Evolutionary conservation across 2,113 vertebrate species (phyloP).

Genomic region (zebrafish (Danio rerio)): DNA sequence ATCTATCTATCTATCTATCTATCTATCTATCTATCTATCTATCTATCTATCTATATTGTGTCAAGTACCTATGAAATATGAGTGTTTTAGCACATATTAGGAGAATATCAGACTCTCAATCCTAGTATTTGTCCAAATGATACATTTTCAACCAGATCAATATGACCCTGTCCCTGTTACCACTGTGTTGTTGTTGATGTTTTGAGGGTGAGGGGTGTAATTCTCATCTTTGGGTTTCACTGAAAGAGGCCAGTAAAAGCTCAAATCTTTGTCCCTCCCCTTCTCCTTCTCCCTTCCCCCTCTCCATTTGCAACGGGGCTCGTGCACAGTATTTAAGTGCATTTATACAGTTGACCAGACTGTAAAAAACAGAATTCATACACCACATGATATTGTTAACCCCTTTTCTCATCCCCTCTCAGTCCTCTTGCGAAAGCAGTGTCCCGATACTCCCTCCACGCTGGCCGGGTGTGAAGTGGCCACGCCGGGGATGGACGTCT

Average conservation of each 20-base stretch:
- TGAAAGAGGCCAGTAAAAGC: conserved; percentile 47
- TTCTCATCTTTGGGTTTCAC: conserved; percentile 43
- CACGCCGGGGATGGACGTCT: conserved; percentile 47
- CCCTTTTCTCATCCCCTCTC: neutral
- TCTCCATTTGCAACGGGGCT: neutral
- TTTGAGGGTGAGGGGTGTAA: conserved; percentile 17
- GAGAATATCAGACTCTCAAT: too few species aligned
- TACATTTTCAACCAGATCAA: too few species aligned
- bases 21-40: too few species aligned
- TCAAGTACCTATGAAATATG: too few species aligned
- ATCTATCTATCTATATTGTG: too few species aligned
- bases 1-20: too few species aligned
- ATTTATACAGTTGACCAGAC: neutral
- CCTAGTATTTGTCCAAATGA: too few species aligned
- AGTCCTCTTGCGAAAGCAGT: neutral
- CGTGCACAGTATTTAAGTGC: neutral
- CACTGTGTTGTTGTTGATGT: neutral
- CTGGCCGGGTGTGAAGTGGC: conserved; percentile 23
- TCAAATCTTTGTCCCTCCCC: conserved; percentile 45
- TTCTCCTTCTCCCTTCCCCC: conserved; percentile 32
- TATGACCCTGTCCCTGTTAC: neutral
- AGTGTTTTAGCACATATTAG: too few species aligned
- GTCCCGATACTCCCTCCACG: neutral
- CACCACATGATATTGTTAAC: neutral
- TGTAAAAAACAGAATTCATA: neutral